Evolutionary conservation across 1,140 invertebrate genomes (phyloP).

Genomic region (Chironomus striatipennis): DNA sequence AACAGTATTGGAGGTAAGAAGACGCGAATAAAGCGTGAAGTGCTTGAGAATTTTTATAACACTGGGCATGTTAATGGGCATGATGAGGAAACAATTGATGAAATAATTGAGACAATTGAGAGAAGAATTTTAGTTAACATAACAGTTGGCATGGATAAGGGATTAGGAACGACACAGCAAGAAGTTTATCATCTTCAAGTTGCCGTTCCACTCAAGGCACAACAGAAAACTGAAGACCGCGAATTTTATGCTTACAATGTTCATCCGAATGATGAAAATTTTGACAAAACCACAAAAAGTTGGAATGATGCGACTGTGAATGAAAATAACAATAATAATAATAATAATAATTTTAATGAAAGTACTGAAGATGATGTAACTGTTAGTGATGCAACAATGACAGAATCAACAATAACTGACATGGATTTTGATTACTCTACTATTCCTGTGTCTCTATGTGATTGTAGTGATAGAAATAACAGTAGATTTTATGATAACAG

Average conservation of each 20-base stretch:
- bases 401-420: neutral
- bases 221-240: constrained; percentile 17
- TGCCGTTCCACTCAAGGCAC: constrained; percentile 33
- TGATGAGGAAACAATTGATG: neutral
- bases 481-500: neutral
- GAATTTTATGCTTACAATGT: neutral
- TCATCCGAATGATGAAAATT: neutral
- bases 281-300: neutral
- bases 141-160: constrained; percentile 38
- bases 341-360: neutral
- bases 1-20: constrained; percentile 17
- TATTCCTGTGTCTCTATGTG: too few species aligned
- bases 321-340: too few species aligned
- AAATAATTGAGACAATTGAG: constrained; percentile 24
- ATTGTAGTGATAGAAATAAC: neutral
- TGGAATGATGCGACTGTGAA: too few species aligned
- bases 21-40: neutral
- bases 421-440: constrained; percentile 27
- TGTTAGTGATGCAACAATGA: neutral
- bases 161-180: constrained; percentile 28
- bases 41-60: neutral
- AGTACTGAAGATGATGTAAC: neutral
- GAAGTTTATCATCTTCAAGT: constrained; percentile 39
- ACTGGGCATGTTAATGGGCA: neutral
- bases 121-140: constrained; percentile 37